Conservation (phyloP, 2,113 vertebrate species). For the Oryzias melastigma region DNA sequence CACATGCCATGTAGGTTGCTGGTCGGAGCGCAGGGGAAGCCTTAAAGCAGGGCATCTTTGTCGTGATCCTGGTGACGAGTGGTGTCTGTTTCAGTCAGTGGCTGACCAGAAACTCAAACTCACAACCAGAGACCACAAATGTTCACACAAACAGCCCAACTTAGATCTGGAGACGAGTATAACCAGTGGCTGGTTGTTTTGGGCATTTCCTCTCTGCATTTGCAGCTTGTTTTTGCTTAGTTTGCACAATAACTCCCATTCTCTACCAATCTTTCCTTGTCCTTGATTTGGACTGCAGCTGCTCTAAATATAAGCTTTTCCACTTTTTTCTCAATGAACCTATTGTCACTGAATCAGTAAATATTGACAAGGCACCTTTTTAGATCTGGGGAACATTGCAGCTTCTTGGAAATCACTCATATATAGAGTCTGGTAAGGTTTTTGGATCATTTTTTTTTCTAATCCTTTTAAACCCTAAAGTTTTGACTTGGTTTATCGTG, state of each 20-base stretch:
- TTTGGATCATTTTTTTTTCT: too few species aligned
- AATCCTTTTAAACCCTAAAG: too few species aligned
- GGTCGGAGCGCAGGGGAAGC: slow-evolving; percentile 2
- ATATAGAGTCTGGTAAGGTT: background rate
- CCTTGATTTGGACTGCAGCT: slow-evolving; percentile 29
- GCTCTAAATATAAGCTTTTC: slow-evolving; percentile 30
- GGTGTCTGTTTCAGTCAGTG: slow-evolving; percentile 33
- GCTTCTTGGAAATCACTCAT: background rate
- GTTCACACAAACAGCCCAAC: slow-evolving; percentile 15
- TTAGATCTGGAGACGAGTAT: slow-evolving; percentile 49
- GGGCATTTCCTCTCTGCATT: slow-evolving; percentile 47
- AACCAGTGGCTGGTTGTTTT: slow-evolving; percentile 34
- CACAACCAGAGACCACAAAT: slow-evolving; percentile 44
- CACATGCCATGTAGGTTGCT: background rate
- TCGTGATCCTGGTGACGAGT: slow-evolving; percentile 6
- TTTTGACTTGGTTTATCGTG: background rate
- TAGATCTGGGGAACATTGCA: background rate
- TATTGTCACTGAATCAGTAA: slow-evolving; percentile 29
- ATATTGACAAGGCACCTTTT: slow-evolving; percentile 12
- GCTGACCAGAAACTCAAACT: slow-evolving; percentile 25
- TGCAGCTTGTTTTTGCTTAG: slow-evolving; percentile 38
- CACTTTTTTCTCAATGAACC: slow-evolving; percentile 33
- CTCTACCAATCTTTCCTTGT: slow-evolving; percentile 34
- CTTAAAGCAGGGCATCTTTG: slow-evolving; percentile 6
- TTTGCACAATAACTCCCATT: slow-evolving; percentile 50